Evolutionary conservation across 2,113 vertebrate genomes (phyloP).

Genomic region (Polyodon spathula): DNA sequence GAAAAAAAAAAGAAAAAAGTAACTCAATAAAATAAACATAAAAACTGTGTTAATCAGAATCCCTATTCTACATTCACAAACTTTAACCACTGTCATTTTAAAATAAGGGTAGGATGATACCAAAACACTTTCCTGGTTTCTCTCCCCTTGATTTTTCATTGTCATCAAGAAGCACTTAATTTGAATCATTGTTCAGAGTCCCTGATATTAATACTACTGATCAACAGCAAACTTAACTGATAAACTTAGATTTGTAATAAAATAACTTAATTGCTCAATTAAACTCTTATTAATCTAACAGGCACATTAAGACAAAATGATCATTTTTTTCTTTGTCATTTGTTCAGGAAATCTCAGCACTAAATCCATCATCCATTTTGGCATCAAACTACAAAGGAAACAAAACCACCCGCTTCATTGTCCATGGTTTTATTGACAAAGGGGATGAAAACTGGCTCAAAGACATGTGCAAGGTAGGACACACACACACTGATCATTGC

Average conservation of each 20-base stretch:
- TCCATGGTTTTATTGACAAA: slow-evolving; percentile 59
- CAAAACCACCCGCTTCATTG: slow-evolving; percentile 59
- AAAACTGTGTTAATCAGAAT: too few species aligned
- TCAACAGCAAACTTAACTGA: too few species aligned
- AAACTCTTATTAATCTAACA: neutral
- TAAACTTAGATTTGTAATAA: neutral
- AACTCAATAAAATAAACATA: too few species aligned
- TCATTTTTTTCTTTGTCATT: neutral
- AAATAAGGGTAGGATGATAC: too few species aligned
- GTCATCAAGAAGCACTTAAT: too few species aligned
- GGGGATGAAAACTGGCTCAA: slow-evolving; percentile 54
- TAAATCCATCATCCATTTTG: slow-evolving; percentile 42
- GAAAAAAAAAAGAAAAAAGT: too few species aligned
- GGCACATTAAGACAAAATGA: neutral
- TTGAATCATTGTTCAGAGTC: too few species aligned
- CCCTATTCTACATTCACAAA: too few species aligned
- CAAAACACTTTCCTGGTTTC: too few species aligned
- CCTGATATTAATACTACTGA: too few species aligned
- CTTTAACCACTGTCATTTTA: too few species aligned
- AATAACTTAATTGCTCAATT: neutral
- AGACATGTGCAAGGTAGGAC: slow-evolving; percentile 58
- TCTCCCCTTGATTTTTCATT: too few species aligned
- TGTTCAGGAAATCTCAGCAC: slow-evolving; percentile 42
- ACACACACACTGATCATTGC: neutral
- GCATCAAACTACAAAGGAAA: slow-evolving; percentile 54